These are phyloP conservation scores for Glyphotaelius pellucidus DNA, from an alignment of 2,888 invertebrate genomes.

Conservation along the genomic window DNA sequence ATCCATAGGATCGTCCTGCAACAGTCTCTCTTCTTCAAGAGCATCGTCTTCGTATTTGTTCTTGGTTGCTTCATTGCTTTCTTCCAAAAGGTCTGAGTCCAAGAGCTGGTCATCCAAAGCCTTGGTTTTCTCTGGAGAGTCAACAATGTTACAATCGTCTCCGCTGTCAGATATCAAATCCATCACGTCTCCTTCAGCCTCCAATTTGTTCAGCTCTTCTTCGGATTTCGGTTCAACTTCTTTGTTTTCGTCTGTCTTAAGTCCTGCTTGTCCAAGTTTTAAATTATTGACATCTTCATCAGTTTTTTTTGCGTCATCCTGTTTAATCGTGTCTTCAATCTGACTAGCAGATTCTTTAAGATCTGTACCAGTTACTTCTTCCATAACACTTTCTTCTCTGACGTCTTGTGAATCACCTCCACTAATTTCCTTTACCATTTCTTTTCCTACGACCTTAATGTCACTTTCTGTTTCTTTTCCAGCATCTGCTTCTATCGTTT, in stretches of 20 bases:
- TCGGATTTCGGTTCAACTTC: neutral
- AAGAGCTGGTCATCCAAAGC: slow-evolving; percentile 60
- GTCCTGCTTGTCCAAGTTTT: neutral
- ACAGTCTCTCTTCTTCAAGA: slow-evolving; percentile 11
- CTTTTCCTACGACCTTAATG: neutral
- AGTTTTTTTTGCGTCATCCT: neutral
- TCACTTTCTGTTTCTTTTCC: too few species aligned
- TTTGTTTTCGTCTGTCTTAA: slow-evolving; percentile 11
- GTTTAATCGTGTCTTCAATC: neutral
- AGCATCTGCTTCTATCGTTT: too few species aligned
- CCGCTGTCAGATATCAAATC: slow-evolving; percentile 68
- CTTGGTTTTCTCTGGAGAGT: slow-evolving; percentile 59
- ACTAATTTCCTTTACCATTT: neutral
- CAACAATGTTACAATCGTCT: slow-evolving; percentile 67
- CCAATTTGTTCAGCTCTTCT: neutral
- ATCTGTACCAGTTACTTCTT: slow-evolving; percentile 3
- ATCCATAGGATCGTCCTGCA: slow-evolving; percentile 30
- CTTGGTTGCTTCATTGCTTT: neutral
- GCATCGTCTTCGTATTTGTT: slow-evolving; percentile 15
- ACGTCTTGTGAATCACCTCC: neutral
- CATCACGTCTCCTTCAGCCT: slow-evolving; percentile 67
- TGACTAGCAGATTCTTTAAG: neutral
- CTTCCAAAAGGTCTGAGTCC: slow-evolving; percentile 45
- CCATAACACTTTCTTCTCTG: neutral
- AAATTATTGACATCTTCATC: slow-evolving; percentile 19